These are phyloP conservation scores for Harpagus bidentatus DNA, from an alignment of 2,113 vertebrate genomes.

Conservation along the genomic window DNA sequence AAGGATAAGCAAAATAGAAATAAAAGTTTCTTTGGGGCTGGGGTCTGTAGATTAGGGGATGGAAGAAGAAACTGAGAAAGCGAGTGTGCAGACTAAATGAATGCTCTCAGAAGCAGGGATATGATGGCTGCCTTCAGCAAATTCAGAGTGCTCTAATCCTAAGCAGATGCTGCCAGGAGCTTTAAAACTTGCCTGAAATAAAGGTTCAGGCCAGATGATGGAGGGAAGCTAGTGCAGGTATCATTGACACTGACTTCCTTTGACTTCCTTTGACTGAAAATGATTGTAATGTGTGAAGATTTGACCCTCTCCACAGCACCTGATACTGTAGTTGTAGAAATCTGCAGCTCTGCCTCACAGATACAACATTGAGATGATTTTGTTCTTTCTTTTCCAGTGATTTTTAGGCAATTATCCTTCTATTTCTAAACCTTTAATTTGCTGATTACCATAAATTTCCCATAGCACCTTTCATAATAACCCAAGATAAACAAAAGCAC, in stretches of 20 bases:
- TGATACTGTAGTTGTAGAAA: background rate
- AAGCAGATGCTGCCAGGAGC: background rate
- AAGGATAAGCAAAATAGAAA: background rate
- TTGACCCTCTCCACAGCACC: background rate
- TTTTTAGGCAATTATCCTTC: background rate
- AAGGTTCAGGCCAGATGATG: background rate
- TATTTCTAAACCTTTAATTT: background rate
- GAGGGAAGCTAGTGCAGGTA: background rate
- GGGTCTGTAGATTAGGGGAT: background rate
- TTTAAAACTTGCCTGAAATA: background rate
- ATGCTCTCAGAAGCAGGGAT: background rate
- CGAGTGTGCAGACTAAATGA: background rate
- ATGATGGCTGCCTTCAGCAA: background rate
- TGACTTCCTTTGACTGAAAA: background rate
- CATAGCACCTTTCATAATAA: background rate
- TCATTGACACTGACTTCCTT: too few relatives aligned
- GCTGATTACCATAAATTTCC: background rate
- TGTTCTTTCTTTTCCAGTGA: background rate
- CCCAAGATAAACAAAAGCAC: background rate
- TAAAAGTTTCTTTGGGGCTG: background rate
- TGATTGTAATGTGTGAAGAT: background rate
- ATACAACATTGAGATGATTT: background rate
- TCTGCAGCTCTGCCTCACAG: background rate
- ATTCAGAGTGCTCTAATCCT: background rate
- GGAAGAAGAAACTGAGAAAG: background rate